These are phyloP conservation scores for Stenodera caucasica DNA, from an alignment of 2,888 invertebrate species.

Conservation along the genomic window DNA sequence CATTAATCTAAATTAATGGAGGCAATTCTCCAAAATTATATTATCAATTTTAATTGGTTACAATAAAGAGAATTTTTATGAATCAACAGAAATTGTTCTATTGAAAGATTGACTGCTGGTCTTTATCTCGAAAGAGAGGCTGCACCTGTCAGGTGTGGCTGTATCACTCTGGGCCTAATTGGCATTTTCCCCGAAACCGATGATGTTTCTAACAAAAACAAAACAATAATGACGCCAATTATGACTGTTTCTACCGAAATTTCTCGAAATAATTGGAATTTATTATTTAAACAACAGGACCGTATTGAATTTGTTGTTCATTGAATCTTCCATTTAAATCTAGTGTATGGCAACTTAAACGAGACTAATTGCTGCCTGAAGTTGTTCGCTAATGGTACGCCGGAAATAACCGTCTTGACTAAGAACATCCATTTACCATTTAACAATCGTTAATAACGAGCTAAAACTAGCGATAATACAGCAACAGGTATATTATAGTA, in stretches of 20 bases:
- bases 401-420: constrained; percentile 30
- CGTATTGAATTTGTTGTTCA: not conserved
- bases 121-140: constrained; percentile 1
- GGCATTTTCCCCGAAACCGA: not conserved
- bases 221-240: constrained; percentile 1
- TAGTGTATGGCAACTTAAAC: not conserved
- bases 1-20: constrained; percentile 25
- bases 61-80: not conserved
- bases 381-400: constrained; percentile 35
- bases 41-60: not conserved
- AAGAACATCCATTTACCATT: constrained; percentile 25
- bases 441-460: constrained; percentile 30
- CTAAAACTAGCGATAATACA: constrained; percentile 17
- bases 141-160: constrained; percentile 6
- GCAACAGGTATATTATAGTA: constrained; percentile 28
- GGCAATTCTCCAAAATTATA: constrained; percentile 7
- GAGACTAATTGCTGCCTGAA: constrained; percentile 36
- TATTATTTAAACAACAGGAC: not conserved
- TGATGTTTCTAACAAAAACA: not conserved
- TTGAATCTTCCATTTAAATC: not conserved
- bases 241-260: not conserved
- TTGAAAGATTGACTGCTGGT: constrained; percentile 3
- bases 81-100: constrained; percentile 7
- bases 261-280: not conserved
- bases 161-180: constrained; percentile 8